Evolutionary conservation across 1,140 invertebrate species (phyloP), one percentile per base, ranked within the genome.

Genomic region (Drosophila pruinosa): DNA sequence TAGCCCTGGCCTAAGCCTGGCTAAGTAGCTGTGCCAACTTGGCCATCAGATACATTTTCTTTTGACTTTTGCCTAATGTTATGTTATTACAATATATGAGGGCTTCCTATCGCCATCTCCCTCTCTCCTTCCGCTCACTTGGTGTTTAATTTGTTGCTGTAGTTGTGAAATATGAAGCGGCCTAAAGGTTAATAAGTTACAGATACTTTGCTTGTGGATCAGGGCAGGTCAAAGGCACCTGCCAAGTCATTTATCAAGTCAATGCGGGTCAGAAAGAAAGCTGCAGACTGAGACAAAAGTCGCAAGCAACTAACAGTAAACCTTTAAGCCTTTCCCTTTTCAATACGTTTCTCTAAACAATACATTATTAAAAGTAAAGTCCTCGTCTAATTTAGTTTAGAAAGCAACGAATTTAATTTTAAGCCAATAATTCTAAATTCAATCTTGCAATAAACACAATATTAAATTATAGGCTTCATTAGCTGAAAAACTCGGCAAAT

Each of bases 31-130:
- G 1, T 39, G 59, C n/a, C 48, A 45, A 24, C 43, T 45, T 45
- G 12, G 5, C 21, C 21, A 38, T 65, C n/a, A 41, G 26, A 64
- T 57, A 52, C 39, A 15, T 56, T 65, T 58, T 22, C 6, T 7
- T 38, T 59, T 47, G 47, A 52, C 62, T 65, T 67, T 31, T 26
- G 12, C 5, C 5, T 12, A 14, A 53, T 47, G 45, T 57, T 47
- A 38, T 47, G n/a, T n/a, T n/a, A n/a, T n/a, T n/a, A n/a, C n/a
- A n/a, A n/a, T 21, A 53, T 15, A 53, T 59, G 68, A 52, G 68
- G 68, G 61, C n/a, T 28, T 7, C 8, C 24, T 26, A 4, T 8
- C 31, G n/a, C 2, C 31, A n/a, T 34, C n/a, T n/a, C n/a, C 2
- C 31, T 34, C n/a, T 34, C 3, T 39, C 45, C 28, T 14, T 3